Percentiles rank a stretch among this genome's conserved stretches.
Conservation (phyloP, 2,113 vertebrate genomes). For the Montifringilla adamsi region DNA sequence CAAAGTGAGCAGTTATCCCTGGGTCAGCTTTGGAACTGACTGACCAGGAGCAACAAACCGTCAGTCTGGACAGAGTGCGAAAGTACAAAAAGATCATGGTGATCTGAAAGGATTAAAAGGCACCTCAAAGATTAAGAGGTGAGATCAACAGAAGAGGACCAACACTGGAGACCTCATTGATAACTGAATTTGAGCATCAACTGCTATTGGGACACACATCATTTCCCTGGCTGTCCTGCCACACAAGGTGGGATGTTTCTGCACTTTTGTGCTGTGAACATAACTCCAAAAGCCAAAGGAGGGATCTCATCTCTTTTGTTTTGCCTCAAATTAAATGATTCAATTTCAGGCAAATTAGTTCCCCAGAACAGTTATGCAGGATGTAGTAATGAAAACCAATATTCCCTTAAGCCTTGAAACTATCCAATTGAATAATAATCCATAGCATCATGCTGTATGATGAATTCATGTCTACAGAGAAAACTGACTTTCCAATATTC, state of each 20-base stretch:
- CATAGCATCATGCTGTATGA: neutral
- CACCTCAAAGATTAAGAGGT: neutral
- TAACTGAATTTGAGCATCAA: rapidly evolving
- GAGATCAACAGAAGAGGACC: neutral
- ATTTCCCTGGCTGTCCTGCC: neutral
- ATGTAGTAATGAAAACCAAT: neutral
- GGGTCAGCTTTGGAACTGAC: neutral
- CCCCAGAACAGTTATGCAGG: neutral
- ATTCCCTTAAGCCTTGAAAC: neutral
- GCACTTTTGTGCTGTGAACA: neutral
- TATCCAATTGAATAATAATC: neutral
- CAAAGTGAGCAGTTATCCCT: neutral
- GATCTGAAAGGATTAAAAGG: neutral
- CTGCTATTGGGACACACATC: rapidly evolving
- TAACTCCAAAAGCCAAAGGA: neutral
- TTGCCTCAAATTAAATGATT: neutral
- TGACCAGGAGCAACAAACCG: neutral
- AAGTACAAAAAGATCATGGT: neutral
- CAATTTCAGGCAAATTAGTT: neutral
- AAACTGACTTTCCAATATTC: neutral
- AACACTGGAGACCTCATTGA: neutral
- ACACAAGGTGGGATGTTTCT: neutral
- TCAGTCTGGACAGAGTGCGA: neutral
- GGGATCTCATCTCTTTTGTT: neutral
- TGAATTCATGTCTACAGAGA: neutral